These are phyloP conservation scores for Campoletis sonorensis DNA, from an alignment of 1,140 invertebrate genomes.

Conservation along the genomic window DNA sequence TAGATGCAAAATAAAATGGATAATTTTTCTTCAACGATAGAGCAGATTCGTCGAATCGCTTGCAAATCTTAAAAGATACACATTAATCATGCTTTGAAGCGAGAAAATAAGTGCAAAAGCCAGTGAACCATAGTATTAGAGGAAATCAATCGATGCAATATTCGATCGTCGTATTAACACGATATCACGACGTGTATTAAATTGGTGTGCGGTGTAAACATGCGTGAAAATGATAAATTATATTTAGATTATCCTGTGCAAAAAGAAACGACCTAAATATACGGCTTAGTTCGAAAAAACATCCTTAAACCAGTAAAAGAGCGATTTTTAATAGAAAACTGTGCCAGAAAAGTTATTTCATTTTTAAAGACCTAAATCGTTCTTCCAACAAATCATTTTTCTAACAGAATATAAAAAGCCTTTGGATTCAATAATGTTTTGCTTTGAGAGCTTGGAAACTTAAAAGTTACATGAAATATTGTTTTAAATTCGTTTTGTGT, in stretches of 20 bases:
- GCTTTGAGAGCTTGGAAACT: too few relatives aligned
- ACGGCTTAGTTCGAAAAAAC: conserved; percentile 60
- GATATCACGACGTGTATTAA: background rate
- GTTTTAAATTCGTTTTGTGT: conserved; percentile 22
- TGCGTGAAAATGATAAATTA: background rate
- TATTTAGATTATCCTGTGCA: conserved; percentile 45
- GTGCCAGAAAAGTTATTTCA: too few relatives aligned
- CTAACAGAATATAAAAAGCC: conserved; percentile 37
- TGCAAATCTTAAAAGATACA: background rate
- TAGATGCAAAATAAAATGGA: background rate
- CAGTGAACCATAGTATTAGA: background rate
- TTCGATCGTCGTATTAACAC: background rate
- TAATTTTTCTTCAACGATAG: too few relatives aligned
- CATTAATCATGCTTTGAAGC: conserved; percentile 27
- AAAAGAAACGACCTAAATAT: conserved; percentile 62
- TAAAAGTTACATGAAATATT: conserved; percentile 29
- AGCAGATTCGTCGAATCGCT: background rate
- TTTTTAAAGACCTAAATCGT: too few relatives aligned
- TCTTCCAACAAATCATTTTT: conserved; percentile 28
- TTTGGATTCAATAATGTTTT: too few relatives aligned
- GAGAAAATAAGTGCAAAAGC: conserved; percentile 36
- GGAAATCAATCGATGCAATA: background rate
- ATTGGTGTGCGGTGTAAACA: background rate
- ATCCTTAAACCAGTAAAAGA: conserved; percentile 61
- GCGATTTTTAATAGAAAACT: conserved; percentile 52